A percentile compares a stretch with the other conserved stretches of the same genome.
These are phyloP conservation scores for Colletes latitarsis DNA, from an alignment of 1,140 invertebrate genomes.

Conservation along the genomic window DNA sequence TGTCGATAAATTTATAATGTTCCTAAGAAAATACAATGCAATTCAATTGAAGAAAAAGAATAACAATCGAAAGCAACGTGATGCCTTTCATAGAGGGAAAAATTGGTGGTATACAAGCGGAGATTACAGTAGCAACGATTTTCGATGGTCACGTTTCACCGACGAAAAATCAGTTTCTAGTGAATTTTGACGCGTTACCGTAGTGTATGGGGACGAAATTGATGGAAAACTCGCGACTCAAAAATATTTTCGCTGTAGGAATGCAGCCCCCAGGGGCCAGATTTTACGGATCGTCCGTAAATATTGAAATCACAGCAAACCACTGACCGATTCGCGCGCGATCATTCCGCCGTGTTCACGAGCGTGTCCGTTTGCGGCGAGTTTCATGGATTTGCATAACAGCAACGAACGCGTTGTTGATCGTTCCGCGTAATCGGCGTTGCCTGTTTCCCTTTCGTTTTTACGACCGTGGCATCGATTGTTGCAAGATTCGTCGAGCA, in stretches of 20 bases:
- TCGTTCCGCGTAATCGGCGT: background rate
- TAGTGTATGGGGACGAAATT: background rate
- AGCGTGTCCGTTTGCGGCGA: background rate
- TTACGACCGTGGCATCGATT: background rate
- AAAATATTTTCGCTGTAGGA: background rate
- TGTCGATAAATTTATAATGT: too few species aligned
- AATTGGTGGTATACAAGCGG: too few species aligned
- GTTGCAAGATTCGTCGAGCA: background rate
- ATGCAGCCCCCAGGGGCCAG: background rate
- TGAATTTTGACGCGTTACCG: background rate
- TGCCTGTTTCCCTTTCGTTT: background rate
- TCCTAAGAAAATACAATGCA: too few species aligned
- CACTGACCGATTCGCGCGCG: background rate
- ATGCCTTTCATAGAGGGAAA: too few species aligned
- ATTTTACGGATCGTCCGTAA: conserved; percentile 8
- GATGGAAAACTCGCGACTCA: background rate
- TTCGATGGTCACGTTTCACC: background rate
- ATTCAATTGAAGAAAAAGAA: too few species aligned
- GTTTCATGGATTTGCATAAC: conserved; percentile 2
- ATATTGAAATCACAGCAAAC: conserved; percentile 1
- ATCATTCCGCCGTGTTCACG: background rate
- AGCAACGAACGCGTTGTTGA: background rate
- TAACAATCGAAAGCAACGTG: too few species aligned
- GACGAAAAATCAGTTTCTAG: background rate
- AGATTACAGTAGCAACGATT: background rate